Base-by-base conservation (phyloP, 2,797 vertebrate genomes). In the Echeneis naucrates region DNA sequence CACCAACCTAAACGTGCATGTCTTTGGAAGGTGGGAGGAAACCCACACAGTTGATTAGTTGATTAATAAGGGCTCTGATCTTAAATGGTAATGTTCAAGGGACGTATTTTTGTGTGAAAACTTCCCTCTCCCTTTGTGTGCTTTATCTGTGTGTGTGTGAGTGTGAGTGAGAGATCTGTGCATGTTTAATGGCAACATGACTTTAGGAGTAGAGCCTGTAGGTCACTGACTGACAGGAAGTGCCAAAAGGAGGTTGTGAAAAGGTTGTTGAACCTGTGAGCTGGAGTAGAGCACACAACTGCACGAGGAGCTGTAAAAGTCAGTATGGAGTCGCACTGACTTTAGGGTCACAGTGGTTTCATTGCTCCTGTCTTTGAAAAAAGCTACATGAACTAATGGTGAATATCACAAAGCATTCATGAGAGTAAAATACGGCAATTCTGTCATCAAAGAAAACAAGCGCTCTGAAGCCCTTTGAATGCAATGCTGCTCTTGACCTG, bases 171-270 rank as follows among this genome's bases (percentile, higher is more conserved):
- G 4, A 9, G 12, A 5, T 24, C 52, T 21, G 53, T 14, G 13
- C 32, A 21, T 12, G 32, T 51, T 47, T 53, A 23, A 35, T 24
- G 47, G 48, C 44, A 57, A 54, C 52, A 26, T 24, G 32, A 55
- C 19, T n/a, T 26, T 56, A 37, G 37, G 26, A 75, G 52, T 11
- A 11, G 35, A 72, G 71, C 54, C 72, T 70, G 42, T 2, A 65
- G 60, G 68, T 76, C 62, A 51, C 19, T 27, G 24, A 51, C 19
- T 17, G 38, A 68, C 51, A 77, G 65, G 62, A 78, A 68, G 83
- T 57, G 5, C 26, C 38, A 48, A 21, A 67, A 53, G 35, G 6
- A 48, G 50, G n/a, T n/a, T n/a, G n/a, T n/a, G n/a, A n/a, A n/a
- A n/a, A n/a, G n/a, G 19, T 12, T 45, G 30, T 59, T 80, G 58